phyloP scores from a whole-genome alignment of 2,113 vertebrate species.

The Phasianus colchicus region DNA sequence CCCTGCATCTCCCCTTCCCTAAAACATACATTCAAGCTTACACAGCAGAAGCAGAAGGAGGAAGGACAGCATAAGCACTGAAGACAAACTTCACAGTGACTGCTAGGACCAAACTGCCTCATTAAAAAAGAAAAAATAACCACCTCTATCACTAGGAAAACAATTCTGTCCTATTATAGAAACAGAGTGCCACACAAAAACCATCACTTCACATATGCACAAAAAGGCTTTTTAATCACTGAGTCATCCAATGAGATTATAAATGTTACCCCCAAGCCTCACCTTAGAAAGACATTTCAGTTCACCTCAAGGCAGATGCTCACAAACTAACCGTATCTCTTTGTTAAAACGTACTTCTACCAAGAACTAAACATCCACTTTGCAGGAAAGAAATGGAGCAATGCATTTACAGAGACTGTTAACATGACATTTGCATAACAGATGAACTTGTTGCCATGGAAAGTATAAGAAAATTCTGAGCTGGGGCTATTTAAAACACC shows the following conservation, averaged over 20 bases:
- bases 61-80: neutral
- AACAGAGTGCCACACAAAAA: neutral
- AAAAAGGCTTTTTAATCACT: neutral
- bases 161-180: neutral
- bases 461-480: slow-evolving; percentile 23
- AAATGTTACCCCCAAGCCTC: neutral
- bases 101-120: neutral
- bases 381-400: neutral
- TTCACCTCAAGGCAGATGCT: neutral
- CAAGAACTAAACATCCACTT: neutral
- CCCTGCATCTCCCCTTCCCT: neutral
- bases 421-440: slow-evolving; percentile 14
- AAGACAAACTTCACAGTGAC: neutral
- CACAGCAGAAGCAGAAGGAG: neutral
- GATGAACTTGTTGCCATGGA: slow-evolving; percentile 64
- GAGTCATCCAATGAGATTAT: neutral
- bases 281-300: neutral
- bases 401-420: neutral
- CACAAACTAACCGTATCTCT: rapidly evolving
- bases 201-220: neutral
- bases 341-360: neutral
- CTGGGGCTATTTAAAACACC: slow-evolving; percentile 53
- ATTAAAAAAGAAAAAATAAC: no score
- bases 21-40: neutral
- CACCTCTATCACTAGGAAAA: neutral